Evolutionary conservation across 2,113 vertebrate genomes (phyloP).

Genomic region (Corythoichthys haematopterus): DNA sequence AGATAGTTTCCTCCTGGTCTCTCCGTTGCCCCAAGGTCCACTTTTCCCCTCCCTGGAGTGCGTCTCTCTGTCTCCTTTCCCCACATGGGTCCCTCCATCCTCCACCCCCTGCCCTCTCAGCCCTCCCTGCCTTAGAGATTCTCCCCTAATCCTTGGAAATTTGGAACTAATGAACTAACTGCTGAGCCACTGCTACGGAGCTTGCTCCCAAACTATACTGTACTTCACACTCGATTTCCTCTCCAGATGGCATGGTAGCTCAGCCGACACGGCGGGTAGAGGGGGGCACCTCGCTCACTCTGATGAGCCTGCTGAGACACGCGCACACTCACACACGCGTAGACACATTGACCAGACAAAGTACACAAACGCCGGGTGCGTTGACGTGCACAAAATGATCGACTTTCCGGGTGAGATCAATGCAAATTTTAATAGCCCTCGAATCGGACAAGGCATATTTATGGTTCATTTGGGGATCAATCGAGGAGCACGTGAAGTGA

Average conservation of each 20-base stretch:
- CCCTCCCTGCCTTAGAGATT: constrained; percentile 81
- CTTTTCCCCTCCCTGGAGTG: constrained; percentile 61
- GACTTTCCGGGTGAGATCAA: no score
- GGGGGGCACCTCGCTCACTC: constrained; percentile 77
- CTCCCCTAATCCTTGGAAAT: constrained; percentile 92
- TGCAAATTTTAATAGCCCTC: no score
- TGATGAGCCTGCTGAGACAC: constrained; percentile 44
- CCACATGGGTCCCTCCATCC: constrained; percentile 70
- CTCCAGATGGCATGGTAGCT: constrained; percentile 97
- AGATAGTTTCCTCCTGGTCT: constrained; percentile 63
- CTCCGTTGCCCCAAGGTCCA: constrained; percentile 65
- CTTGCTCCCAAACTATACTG: constrained; percentile 99
- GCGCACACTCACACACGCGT: constrained; percentile 22
- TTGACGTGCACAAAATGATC: neutral
- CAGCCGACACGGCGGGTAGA: constrained; percentile 78
- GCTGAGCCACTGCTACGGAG: constrained; percentile 95
- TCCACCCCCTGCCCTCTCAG: constrained; percentile 66
- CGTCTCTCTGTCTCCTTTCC: constrained; percentile 65
- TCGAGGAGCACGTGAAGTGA: no score
- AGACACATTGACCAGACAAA: constrained; percentile 6
- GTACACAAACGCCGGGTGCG: neutral
- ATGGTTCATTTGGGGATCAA: no score
- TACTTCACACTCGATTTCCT: constrained; percentile 99
- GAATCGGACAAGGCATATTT: no score
- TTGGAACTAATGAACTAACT: constrained; percentile 99